Evolutionary conservation across 2,797 vertebrate genomes (phyloP).

Genomic region (Sternotherus odoratus): DNA sequence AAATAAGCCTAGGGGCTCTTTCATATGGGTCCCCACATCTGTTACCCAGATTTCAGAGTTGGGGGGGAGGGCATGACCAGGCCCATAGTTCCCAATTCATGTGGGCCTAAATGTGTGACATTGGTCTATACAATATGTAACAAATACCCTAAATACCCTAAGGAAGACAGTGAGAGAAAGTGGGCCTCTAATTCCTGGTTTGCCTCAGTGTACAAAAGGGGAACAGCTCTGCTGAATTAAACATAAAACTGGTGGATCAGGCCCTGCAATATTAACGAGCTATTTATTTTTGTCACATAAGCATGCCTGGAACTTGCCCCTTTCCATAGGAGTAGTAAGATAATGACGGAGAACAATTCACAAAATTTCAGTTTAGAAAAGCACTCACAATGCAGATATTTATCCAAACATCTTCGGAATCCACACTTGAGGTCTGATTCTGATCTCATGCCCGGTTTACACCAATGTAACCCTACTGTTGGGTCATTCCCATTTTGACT

Average conservation of each 20-base stretch:
- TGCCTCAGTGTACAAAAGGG: background rate
- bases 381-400: background rate
- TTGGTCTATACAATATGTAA: rapidly evolving
- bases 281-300: background rate
- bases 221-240: background rate
- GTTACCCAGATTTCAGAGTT: no score
- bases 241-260: background rate
- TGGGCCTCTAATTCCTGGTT: background rate
- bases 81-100: rapidly evolving
- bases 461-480: background rate
- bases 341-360: background rate
- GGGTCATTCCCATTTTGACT: background rate
- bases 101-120: background rate
- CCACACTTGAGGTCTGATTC: background rate
- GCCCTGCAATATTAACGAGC: rapidly evolving
- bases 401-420: background rate
- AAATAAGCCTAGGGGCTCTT: no score
- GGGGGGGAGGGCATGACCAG: no score
- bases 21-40: no score
- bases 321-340: background rate
- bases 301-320: background rate
- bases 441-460: background rate
- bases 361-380: background rate
- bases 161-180: background rate
- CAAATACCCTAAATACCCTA: background rate